A percentile compares a stretch with the other conserved stretches of the same genome.
Evolutionary conservation across 2,797 vertebrate species (phyloP).

Genomic region (Gadopsis bispinosus): DNA sequence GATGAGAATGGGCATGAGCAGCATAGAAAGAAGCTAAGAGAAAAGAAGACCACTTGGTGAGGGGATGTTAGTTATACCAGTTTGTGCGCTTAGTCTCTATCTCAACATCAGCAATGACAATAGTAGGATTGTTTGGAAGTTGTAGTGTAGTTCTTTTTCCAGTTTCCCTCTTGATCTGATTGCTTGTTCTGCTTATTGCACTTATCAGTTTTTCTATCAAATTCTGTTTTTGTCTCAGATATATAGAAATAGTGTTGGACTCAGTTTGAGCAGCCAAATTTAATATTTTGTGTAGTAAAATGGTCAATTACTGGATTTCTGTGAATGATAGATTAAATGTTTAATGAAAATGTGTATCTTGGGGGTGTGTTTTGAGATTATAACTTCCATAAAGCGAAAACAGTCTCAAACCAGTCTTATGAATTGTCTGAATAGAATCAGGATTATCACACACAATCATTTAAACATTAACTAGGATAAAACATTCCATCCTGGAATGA

Average conservation of each 20-base stretch:
- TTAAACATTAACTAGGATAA: not conserved
- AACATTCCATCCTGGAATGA: not conserved
- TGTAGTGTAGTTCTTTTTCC: conserved; percentile 44
- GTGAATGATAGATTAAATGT: not conserved
- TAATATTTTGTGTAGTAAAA: conserved; percentile 9
- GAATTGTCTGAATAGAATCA: not conserved
- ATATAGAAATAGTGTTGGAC: not conserved
- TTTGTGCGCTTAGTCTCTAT: conserved; percentile 58
- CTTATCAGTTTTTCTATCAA: not conserved
- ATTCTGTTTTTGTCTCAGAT: not conserved
- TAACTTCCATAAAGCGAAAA: not conserved
- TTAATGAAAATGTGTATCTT: not conserved
- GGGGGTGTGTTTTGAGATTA: not conserved
- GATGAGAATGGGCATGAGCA: conserved; percentile 75
- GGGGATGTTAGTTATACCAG: conserved; percentile 66
- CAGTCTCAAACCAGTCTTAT: not conserved
- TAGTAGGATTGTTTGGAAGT: conserved; percentile 41
- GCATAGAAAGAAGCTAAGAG: conserved; percentile 76
- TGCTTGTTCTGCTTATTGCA: conserved; percentile 8
- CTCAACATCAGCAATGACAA: conserved; percentile 45
- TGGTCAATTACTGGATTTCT: not conserved
- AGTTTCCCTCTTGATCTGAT: conserved; percentile 18
- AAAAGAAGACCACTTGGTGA: conserved; percentile 69
- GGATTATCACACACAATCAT: not conserved
- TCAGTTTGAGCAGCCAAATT: not conserved